A percentile compares a stretch with the other conserved stretches of the same genome.
These are phyloP conservation scores for Enhydra lutris DNA, from an alignment of 2,113 vertebrate genomes.

Conservation along the genomic window DNA sequence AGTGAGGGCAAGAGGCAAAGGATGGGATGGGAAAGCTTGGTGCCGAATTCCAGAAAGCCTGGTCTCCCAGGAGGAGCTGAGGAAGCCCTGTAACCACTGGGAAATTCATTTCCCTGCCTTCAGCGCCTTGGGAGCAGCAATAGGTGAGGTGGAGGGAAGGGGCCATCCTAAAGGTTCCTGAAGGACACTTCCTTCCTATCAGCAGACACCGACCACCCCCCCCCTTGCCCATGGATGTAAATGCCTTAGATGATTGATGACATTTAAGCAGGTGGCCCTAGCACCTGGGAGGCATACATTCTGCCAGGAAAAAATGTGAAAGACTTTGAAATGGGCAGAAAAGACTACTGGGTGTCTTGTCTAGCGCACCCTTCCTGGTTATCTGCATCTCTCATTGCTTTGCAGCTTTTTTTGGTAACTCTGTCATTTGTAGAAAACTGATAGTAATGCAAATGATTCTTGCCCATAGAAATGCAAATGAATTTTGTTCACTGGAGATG, in stretches of 20 bases:
- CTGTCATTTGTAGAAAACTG: background rate
- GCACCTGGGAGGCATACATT: background rate
- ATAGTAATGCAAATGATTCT: background rate
- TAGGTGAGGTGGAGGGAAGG: background rate
- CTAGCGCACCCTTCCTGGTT: background rate
- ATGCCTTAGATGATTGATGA: background rate
- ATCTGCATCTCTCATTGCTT: background rate
- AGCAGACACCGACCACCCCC: background rate
- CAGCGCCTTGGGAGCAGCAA: background rate
- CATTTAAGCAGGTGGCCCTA: background rate
- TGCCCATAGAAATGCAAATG: constrained; percentile 12
- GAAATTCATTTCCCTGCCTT: background rate
- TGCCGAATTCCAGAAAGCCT: background rate
- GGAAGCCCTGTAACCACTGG: background rate
- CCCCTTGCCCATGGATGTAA: background rate
- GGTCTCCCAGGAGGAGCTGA: background rate
- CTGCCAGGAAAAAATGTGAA: background rate
- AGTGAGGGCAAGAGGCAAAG: background rate
- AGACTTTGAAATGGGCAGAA: background rate
- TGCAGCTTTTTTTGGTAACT: background rate
- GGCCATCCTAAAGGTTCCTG: background rate
- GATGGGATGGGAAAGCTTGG: background rate
- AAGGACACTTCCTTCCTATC: background rate
- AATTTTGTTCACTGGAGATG: background rate
- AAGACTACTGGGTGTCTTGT: background rate